Conservation (phyloP, 1,140 invertebrate genomes). For the Hyles euphorbiae region DNA sequence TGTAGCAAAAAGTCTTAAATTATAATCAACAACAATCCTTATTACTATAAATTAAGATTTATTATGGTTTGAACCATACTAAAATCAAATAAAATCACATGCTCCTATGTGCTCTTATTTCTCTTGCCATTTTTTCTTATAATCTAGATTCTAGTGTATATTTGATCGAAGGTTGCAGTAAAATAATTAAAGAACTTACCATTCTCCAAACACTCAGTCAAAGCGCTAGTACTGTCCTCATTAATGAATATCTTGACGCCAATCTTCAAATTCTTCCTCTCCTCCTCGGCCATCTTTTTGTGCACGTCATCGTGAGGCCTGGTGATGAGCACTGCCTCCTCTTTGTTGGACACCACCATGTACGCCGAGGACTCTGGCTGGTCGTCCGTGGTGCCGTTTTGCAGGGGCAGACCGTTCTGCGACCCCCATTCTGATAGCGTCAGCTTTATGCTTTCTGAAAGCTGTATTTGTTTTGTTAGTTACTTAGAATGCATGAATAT, state of each 20-base stretch:
- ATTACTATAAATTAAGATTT: too few species aligned
- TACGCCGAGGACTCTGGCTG: constrained; percentile 39
- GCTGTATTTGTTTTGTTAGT: constrained; percentile 54
- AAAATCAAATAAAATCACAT: too few species aligned
- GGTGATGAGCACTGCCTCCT: constrained; percentile 61
- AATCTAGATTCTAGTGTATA: too few species aligned
- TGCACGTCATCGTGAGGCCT: constrained; percentile 76
- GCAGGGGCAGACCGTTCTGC: constrained; percentile 37
- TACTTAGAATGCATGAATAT: too few species aligned
- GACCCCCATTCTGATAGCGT: constrained; percentile 76
- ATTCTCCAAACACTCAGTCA: constrained; percentile 77
- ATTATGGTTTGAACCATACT: too few species aligned
- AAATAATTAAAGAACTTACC: constrained; percentile 50
- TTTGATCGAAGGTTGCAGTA: too few species aligned
- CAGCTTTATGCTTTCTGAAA: constrained; percentile 83
- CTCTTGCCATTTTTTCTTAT: too few species aligned
- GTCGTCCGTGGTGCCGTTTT: constrained; percentile 40
- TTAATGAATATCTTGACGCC: constrained; percentile 81
- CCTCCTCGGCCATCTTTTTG: constrained; percentile 77
- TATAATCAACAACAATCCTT: too few species aligned
- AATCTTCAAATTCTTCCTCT: constrained; percentile 79
- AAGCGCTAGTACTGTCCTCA: constrained; percentile 70
- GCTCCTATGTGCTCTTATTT: too few species aligned
- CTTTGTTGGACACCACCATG: constrained; percentile 43
- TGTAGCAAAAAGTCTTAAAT: too few species aligned